phyloP scores from a whole-genome alignment of 2,797 vertebrate genomes.

The Gallinago stenura region DNA sequence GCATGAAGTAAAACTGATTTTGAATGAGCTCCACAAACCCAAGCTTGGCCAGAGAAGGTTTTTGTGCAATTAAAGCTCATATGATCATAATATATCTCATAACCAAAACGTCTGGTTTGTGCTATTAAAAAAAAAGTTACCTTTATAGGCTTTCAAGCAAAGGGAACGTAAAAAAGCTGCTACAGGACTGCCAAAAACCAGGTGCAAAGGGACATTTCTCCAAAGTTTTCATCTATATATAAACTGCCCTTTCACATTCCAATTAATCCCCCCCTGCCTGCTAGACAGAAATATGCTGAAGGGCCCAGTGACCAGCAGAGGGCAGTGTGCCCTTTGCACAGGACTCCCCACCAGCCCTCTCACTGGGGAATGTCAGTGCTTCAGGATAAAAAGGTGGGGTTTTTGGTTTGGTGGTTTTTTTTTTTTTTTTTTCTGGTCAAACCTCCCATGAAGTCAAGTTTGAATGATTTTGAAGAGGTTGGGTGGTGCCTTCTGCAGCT shows the following conservation, averaged over 20 bases:
- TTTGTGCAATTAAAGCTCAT: neutral
- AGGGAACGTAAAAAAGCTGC: neutral
- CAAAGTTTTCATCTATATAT: neutral
- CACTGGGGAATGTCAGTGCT: neutral
- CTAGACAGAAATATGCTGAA: neutral
- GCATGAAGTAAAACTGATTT: neutral
- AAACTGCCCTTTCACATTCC: neutral
- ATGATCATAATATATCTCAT: neutral
- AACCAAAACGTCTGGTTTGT: neutral
- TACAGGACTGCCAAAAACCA: neutral
- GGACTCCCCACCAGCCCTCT: neutral
- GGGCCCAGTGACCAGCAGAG: neutral
- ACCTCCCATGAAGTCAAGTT: neutral
- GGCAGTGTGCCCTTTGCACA: neutral
- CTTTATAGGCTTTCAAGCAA: neutral
- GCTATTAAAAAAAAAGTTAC: neutral
- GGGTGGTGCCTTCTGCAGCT: constrained; percentile 78
- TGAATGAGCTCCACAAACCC: neutral
- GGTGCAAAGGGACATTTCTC: neutral
- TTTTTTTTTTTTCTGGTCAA: neutral
- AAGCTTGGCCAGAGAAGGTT: neutral
- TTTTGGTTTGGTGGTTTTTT: neutral
- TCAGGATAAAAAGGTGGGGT: neutral
- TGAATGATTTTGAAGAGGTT: constrained; percentile 87
- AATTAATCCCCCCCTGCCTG: rapidly evolving